Base-by-base conservation (phyloP, 2,888 invertebrate species). In the Protula sp. region DNA sequence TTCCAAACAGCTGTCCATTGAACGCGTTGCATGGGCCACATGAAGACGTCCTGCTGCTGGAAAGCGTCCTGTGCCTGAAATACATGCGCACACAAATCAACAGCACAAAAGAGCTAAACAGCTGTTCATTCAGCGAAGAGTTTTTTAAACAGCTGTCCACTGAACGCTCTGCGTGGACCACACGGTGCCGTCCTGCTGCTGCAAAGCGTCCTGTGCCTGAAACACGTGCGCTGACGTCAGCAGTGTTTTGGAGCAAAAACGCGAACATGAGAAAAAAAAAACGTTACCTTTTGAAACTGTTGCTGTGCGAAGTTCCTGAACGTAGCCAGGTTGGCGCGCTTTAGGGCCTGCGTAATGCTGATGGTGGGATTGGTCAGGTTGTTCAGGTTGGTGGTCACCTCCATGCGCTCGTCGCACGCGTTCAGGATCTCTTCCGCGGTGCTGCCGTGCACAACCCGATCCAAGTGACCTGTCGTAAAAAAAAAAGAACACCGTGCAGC, bases 351-450 rank as follows among this genome's bases (percentile, higher is more conserved):
- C 1, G 74, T 71, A 9, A 66, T 48, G 26, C 74, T 76, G 52
- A 77, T 72, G 51, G 73, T 75, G 2, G 77, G 76, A 55, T 77
- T 78, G 31, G 72, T 70, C 31, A 75, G 66, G n/a, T 68, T 70
- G 57, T 74, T 75, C 55, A 71, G 61, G 2, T 74, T 71, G 61
- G 73, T 73, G 2, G 57, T 28, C 51, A 58, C 58, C 45, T 89
- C 87, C 3, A 52, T 30, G 3, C 19, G 22, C 30, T 76, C 75
- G 75, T 97, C 94, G 75, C 97, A 98, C 0, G 98, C 98, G 56
- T 88, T 88, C 55, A 99, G 82, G 2, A 99, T 94, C 78, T 99
- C 97, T 78, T 97, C 95, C 0, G 95, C 97, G 62, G 92, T 88
- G 83, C 95, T 90, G 53, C 93, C 97, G 79, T 95, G 94, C 1